phyloP scores from a whole-genome alignment of 2,888 invertebrate genomes.

The Amiota communis region DNA sequence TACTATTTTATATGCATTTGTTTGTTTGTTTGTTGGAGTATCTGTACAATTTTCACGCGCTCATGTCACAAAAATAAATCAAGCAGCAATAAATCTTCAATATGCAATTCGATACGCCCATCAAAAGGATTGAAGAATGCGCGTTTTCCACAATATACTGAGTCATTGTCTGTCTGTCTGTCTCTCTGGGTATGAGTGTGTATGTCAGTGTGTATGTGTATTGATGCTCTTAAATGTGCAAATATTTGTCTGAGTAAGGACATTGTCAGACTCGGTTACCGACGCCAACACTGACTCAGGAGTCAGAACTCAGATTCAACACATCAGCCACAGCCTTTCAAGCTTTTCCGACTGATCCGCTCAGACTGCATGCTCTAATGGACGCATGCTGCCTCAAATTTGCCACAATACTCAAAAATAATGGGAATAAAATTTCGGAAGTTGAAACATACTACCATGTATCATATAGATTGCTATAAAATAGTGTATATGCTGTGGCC shows the following conservation, averaged over 20 bases:
- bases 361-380: constrained; percentile 35
- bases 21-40: constrained; percentile 30
- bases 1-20: constrained; percentile 6
- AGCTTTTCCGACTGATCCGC: neutral
- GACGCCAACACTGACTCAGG: neutral
- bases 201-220: neutral
- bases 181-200: constrained; percentile 52
- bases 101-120: constrained; percentile 70
- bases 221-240: constrained; percentile 28
- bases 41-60: constrained; percentile 47
- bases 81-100: constrained; percentile 68
- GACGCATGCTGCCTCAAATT: constrained; percentile 41
- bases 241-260: constrained; percentile 57
- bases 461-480: no score
- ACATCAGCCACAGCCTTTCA: neutral
- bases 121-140: constrained; percentile 65
- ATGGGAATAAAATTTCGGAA: neutral
- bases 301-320: neutral
- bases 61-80: constrained; percentile 64
- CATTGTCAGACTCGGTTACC: constrained; percentile 38
- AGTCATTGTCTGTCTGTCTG: constrained; percentile 63
- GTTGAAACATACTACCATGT: neutral
- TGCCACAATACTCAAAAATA: constrained; percentile 51
- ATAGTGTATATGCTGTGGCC: neutral
- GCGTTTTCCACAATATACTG: constrained; percentile 53